A percentile compares a stretch with the other conserved stretches of the same genome.
Evolutionary conservation across 2,888 invertebrate species (phyloP).

Genomic region (Plebejus anna): DNA sequence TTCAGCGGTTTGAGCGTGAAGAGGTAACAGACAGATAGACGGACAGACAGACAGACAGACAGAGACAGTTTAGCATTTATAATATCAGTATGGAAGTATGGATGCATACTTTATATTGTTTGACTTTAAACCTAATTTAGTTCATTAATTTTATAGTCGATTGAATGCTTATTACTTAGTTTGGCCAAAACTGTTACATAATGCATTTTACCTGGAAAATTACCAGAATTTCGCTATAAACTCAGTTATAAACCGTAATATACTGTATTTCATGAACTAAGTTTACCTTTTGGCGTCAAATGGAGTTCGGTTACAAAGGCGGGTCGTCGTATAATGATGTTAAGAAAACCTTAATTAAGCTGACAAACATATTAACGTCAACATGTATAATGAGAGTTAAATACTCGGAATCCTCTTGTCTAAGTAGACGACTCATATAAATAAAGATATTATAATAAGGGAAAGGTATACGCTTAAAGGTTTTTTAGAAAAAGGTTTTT

Average conservation of each 20-base stretch:
- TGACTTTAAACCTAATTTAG: neutral
- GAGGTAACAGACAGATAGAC: too few relatives aligned
- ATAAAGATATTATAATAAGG: neutral
- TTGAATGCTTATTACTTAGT: neutral
- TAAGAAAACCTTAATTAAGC: neutral
- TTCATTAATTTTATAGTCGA: neutral
- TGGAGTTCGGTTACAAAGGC: conserved; percentile 14
- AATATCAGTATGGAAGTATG: too few relatives aligned
- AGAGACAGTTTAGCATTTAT: too few relatives aligned
- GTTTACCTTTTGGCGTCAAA: neutral
- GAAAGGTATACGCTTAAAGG: too few relatives aligned
- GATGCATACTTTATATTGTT: neutral
- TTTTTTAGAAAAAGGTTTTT: too few relatives aligned
- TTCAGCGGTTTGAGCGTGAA: too few relatives aligned
- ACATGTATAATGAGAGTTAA: neutral
- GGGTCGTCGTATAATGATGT: neutral
- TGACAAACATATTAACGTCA: conserved; percentile 5
- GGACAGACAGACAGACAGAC: too few relatives aligned
- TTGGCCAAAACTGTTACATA: neutral
- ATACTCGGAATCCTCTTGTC: neutral
- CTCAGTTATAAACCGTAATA: neutral
- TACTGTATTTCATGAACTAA: neutral
- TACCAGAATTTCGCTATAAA: neutral
- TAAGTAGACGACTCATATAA: neutral
- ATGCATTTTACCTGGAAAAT: neutral